These are phyloP conservation scores for Syngnathus rostellatus DNA, from an alignment of 2,797 vertebrate genomes.

Conservation along the genomic window DNA sequence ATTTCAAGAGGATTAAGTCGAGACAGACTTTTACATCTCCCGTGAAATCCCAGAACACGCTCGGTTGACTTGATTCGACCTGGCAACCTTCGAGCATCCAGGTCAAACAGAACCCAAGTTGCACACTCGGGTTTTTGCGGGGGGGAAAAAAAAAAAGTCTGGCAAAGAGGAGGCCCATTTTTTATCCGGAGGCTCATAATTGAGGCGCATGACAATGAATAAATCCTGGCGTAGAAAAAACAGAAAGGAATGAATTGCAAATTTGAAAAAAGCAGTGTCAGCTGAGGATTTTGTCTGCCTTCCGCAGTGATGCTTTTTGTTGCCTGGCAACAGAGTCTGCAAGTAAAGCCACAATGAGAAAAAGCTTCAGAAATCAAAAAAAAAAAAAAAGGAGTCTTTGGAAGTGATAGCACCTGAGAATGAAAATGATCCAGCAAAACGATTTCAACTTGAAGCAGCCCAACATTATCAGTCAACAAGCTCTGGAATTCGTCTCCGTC, in stretches of 20 bases:
- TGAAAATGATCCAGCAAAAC: not conserved
- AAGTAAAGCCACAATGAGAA: not conserved
- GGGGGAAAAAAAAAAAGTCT: slow-evolving; percentile 47
- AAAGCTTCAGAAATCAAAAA: too few relatives aligned
- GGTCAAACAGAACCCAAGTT: slow-evolving; percentile 41
- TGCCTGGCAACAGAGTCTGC: not conserved
- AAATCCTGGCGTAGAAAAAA: slow-evolving; percentile 38
- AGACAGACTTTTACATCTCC: slow-evolving; percentile 51
- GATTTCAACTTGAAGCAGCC: not conserved
- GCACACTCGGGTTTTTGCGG: slow-evolving; percentile 55
- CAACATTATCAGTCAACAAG: slow-evolving; percentile 13
- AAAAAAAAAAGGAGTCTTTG: not conserved
- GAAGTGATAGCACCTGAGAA: not conserved
- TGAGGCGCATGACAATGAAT: slow-evolving; percentile 61
- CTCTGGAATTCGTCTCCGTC: slow-evolving; percentile 39
- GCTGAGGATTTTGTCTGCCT: slow-evolving; percentile 2
- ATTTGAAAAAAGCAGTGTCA: not conserved
- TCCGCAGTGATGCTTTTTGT: slow-evolving; percentile 1
- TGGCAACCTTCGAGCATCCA: slow-evolving; percentile 49
- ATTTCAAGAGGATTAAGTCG: slow-evolving; percentile 36
- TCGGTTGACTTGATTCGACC: slow-evolving; percentile 55
- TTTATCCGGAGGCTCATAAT: slow-evolving; percentile 46
- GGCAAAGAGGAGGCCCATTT: slow-evolving; percentile 38
- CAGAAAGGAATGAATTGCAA: not conserved
- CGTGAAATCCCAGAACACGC: slow-evolving; percentile 51